Conservation (phyloP, 37 sponge, comb jelly and placozoan species). For the Chondrilla cf. caribensis region DNA sequence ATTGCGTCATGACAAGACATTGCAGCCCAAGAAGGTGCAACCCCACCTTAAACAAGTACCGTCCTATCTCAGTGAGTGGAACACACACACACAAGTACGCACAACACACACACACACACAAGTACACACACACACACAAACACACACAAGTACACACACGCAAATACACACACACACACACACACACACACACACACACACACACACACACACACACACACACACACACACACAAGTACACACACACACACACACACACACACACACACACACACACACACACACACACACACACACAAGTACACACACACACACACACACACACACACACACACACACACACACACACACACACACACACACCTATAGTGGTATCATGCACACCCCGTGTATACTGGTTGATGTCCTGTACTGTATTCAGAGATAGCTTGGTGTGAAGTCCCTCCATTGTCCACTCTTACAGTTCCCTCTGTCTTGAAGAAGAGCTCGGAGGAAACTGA, state of each 20-base stretch:
- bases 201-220: constrained; percentile 3
- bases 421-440: no score
- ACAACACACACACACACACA: no score
- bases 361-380: background rate
- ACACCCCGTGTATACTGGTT: background rate
- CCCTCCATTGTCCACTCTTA: no score
- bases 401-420: no score
- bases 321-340: constrained; percentile 1
- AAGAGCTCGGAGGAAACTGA: no score
- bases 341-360: constrained; percentile 5
- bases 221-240: constrained; percentile 4
- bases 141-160: background rate
- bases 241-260: constrained; percentile 5
- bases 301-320: constrained; percentile 11
- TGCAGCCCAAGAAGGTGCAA: constrained; percentile 73
- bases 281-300: constrained; percentile 20
- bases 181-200: constrained; percentile 4
- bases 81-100: background rate
- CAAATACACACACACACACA: background rate
- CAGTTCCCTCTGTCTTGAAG: no score
- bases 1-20: constrained; percentile 86
- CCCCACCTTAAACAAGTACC: constrained; percentile 90
- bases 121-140: no score
- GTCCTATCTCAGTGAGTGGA: constrained; percentile 78
- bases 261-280: constrained; percentile 27